phyloP scores from a whole-genome alignment of 2,797 vertebrate genomes.

The Chaetodon trifasciatus region DNA sequence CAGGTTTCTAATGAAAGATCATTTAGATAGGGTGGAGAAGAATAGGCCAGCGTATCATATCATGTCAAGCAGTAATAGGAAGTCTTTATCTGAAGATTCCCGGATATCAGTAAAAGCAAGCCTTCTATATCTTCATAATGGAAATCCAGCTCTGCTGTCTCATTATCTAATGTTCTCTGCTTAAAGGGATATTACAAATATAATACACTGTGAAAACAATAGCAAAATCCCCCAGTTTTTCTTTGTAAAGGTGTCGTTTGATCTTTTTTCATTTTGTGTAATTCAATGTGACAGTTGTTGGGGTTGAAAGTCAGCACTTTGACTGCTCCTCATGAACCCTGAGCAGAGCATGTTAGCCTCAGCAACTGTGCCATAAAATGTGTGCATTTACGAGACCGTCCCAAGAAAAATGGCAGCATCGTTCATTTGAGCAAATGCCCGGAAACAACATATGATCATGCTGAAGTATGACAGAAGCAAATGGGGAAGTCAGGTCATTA shows the following conservation, averaged over 20 bases:
- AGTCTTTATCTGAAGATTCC: constrained; percentile 84
- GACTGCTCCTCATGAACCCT: not conserved
- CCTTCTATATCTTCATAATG: constrained; percentile 67
- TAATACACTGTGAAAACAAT: not conserved
- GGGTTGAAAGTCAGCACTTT: not conserved
- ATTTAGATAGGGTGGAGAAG: constrained; percentile 85
- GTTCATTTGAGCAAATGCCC: not conserved
- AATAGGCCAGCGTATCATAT: constrained; percentile 82
- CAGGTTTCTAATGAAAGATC: constrained; percentile 86
- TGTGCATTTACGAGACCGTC: not conserved
- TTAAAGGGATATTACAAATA: constrained; percentile 53
- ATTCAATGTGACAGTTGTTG: not conserved
- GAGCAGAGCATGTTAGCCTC: not conserved
- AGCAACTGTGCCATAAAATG: not conserved
- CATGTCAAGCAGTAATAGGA: constrained; percentile 83
- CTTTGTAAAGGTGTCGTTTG: not conserved
- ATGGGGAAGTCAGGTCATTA: not conserved
- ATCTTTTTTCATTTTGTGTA: not conserved
- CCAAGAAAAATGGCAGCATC: not conserved
- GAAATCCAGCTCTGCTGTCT: constrained; percentile 53
- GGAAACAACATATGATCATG: not conserved
- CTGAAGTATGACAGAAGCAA: not conserved
- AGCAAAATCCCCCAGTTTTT: not conserved
- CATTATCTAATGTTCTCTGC: constrained; percentile 53
- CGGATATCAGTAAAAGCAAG: constrained; percentile 76